Evolutionary conservation across 2,797 vertebrate genomes (phyloP), one percentile per base, ranked within the genome.

Genomic region (Okamejei kenojei): DNA sequence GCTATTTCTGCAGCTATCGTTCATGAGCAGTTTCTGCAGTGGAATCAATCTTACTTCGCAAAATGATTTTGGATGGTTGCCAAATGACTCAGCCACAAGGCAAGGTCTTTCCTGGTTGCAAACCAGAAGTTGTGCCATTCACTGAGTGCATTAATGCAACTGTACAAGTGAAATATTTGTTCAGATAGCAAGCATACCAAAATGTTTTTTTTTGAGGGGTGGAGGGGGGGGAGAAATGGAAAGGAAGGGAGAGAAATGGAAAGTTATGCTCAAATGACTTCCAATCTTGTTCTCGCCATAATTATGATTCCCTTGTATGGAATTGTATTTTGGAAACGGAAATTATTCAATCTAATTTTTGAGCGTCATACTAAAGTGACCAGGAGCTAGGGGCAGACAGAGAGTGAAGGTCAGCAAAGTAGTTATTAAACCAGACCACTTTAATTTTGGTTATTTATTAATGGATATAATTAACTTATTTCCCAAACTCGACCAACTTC

Each of bases 401-500:
- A 13, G 35, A 58, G 38, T 58, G 38, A 76, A 92, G 71, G 68
- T 11, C 38, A 73, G 71, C 35, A 91, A 74, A 54, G 71, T 13
- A 74, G 71, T 76, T 29, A 91, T 91, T 38, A 91, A 91, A 23
- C 65, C 68, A 73, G 8, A 90, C 9, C 10, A 26, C 23, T 73
- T 73, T 26, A 74, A 74, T 76, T 45, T 91, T 74, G n/a, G 84
- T 54, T 45, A 91, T 92, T 92, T 54, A 92, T 29, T 38, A 35
- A 84, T 29, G 54, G 26, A 61, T 29, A 84, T 84, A 91, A 90
- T 73, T 90, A 29, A 45, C 10, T 84, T 58, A 0, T 84, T 61
- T 84, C 35, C 71, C 45, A 54, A 29, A 13, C 58, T 76, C 32
- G 84, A 92, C 73, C 35, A 86, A 58, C 54, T 86, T 38, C 71